Evolutionary conservation across 2,113 vertebrate genomes (phyloP).

Genomic region (Coptodon rendalli): DNA sequence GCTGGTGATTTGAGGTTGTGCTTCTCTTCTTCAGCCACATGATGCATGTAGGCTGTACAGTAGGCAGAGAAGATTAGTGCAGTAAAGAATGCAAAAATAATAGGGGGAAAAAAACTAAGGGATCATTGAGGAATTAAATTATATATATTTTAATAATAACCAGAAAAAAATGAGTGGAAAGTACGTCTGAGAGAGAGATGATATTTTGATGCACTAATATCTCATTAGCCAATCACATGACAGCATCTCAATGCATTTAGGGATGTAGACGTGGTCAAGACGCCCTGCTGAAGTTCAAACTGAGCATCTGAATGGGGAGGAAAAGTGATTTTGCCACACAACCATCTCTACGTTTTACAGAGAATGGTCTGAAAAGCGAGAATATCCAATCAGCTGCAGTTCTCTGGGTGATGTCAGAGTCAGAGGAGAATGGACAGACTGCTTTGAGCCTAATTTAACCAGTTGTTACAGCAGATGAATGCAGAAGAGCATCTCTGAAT

Average conservation of each 20-base stretch:
- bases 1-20: background rate
- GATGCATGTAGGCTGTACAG: background rate
- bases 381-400: background rate
- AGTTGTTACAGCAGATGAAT: background rate
- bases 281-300: background rate
- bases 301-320: background rate
- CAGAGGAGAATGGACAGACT: background rate
- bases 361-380: background rate
- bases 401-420: background rate
- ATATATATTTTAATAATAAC: background rate
- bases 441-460: background rate
- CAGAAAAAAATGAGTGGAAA: background rate
- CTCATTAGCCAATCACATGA: background rate
- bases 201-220: background rate
- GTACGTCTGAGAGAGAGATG: background rate
- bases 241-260: background rate
- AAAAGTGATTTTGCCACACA: background rate
- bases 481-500: background rate
- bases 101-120: rapidly evolving
- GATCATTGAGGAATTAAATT: background rate
- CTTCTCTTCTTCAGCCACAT: background rate
- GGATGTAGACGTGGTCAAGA: background rate
- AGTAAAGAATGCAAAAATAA: background rate
- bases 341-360: background rate
- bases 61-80: background rate